Percentiles rank a stretch among this genome's conserved stretches.
Evolutionary conservation across 2,113 vertebrate species (phyloP).

Genomic region (Phrynosoma blainvillii): DNA sequence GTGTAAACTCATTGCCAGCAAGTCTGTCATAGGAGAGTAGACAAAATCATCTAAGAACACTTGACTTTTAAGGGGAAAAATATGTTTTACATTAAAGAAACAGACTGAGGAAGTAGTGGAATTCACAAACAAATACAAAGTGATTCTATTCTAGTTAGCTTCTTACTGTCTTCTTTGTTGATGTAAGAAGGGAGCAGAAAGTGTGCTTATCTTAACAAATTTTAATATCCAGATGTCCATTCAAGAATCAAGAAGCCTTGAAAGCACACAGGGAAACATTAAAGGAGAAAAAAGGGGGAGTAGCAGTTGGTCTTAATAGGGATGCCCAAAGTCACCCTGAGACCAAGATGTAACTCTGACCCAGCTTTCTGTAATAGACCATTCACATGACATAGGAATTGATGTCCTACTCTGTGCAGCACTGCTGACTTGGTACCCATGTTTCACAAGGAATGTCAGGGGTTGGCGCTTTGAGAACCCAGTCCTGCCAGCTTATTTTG

Average conservation of each 20-base stretch:
- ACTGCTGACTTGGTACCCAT: neutral
- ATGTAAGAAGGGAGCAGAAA: neutral
- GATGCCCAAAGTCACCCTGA: neutral
- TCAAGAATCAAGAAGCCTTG: neutral
- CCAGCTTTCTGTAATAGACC: neutral
- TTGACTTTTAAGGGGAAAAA: neutral
- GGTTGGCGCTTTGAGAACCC: too few species aligned
- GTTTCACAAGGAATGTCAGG: neutral
- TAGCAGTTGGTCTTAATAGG: neutral
- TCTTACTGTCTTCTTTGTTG: neutral
- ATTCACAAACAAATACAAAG: neutral
- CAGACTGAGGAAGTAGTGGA: neutral
- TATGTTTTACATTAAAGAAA: neutral
- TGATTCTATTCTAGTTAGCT: neutral
- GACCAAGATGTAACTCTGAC: neutral
- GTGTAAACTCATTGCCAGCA: neutral
- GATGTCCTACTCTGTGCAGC: neutral
- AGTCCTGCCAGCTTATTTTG: neutral
- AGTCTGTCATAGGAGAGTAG: neutral
- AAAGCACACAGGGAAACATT: neutral
- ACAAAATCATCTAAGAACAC: neutral
- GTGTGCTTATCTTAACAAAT: neutral
- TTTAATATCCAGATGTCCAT: neutral
- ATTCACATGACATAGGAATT: neutral
- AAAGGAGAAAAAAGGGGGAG: neutral